Evolutionary conservation across 2,113 vertebrate genomes (phyloP).

Genomic region (Silurus asotus): DNA sequence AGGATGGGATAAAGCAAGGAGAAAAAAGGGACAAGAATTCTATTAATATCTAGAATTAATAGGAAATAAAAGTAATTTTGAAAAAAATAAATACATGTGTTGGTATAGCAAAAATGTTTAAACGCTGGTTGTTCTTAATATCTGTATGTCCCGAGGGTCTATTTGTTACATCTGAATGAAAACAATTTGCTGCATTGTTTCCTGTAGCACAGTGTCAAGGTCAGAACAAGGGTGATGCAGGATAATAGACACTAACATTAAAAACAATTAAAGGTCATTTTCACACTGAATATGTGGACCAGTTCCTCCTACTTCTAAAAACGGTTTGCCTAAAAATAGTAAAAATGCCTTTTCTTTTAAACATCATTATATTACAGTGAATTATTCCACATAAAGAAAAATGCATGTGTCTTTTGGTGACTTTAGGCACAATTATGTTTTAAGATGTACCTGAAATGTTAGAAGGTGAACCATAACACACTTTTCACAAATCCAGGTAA

Average conservation of each 20-base stretch:
- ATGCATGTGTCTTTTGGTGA: background rate
- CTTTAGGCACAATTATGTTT: background rate
- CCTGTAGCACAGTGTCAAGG: background rate
- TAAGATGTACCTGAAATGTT: background rate
- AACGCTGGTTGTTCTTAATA: background rate
- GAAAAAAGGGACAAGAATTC: background rate
- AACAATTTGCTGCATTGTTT: background rate
- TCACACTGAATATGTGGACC: background rate
- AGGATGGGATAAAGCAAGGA: too few relatives aligned
- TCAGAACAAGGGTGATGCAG: conserved; percentile 3
- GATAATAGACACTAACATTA: background rate
- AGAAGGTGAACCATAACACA: background rate
- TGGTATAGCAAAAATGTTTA: background rate
- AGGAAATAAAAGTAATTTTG: too few relatives aligned
- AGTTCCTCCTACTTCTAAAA: background rate
- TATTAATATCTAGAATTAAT: too few relatives aligned
- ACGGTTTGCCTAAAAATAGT: too few relatives aligned
- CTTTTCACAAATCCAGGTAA: background rate
- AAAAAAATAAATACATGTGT: too few relatives aligned
- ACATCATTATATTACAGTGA: background rate
- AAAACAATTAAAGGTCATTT: background rate
- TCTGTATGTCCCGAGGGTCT: background rate
- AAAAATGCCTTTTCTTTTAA: background rate
- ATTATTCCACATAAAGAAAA: background rate
- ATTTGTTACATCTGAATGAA: too few relatives aligned